phyloP scores from a whole-genome alignment of 2,797 vertebrate species.

The Tenualosa ilisha region DNA sequence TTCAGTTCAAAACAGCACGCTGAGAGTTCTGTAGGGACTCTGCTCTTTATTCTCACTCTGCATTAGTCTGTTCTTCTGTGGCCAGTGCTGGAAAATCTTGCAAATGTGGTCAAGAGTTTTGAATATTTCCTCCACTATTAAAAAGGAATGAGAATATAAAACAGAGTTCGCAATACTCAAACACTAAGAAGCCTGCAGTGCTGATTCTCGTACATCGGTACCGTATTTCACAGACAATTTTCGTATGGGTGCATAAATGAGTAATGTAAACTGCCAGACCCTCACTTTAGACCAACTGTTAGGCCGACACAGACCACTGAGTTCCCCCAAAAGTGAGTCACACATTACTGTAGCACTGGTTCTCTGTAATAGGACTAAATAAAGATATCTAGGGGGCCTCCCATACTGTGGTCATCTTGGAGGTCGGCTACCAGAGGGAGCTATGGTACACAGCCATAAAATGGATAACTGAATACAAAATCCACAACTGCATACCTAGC shows the following conservation, averaged over 20 bases:
- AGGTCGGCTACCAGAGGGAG: conserved; percentile 38
- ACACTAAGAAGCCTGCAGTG: conserved; percentile 30
- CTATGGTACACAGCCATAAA: background rate
- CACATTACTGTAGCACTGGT: conserved; percentile 41
- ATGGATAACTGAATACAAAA: background rate
- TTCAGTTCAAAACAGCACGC: background rate
- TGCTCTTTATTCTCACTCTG: background rate
- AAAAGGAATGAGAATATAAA: background rate
- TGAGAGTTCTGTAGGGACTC: background rate
- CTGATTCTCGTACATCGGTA: conserved; percentile 24
- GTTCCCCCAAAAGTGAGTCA: conserved; percentile 36
- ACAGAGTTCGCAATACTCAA: background rate
- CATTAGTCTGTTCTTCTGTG: background rate
- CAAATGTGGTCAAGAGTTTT: conserved; percentile 6
- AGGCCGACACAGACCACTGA: conserved; percentile 29
- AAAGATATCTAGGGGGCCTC: conserved; percentile 46
- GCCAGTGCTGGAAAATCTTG: background rate
- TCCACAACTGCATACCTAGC: background rate
- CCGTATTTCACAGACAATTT: conserved; percentile 52
- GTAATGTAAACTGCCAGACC: conserved; percentile 47
- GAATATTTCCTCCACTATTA: background rate
- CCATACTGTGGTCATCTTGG: conserved; percentile 41
- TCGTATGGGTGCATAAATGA: conserved; percentile 52
- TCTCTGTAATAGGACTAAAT: conserved; percentile 45
- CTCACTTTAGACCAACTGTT: conserved; percentile 51